Evolutionary conservation across 1,140 invertebrate genomes (phyloP).

Genomic region (Drosophila lacteicornis): DNA sequence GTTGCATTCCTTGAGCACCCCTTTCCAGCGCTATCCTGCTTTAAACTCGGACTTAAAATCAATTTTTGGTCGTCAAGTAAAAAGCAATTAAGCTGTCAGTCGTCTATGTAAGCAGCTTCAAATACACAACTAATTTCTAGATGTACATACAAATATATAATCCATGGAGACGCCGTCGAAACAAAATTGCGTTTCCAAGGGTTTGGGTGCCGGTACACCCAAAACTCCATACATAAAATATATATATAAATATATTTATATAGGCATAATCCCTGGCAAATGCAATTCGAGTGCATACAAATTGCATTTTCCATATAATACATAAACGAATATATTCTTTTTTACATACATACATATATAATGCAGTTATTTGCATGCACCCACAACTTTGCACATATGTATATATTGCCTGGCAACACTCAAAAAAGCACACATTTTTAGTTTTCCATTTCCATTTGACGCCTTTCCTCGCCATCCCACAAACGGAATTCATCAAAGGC

Average conservation of each 20-base stretch:
- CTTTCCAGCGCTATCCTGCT: slow-evolving; percentile 5
- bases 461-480: slow-evolving; percentile 29
- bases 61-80: slow-evolving; percentile 45
- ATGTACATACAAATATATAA: slow-evolving; percentile 18
- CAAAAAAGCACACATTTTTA: slow-evolving; percentile 46
- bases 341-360: slow-evolving; percentile 21
- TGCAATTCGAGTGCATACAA: slow-evolving; percentile 50
- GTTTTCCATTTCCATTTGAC: slow-evolving; percentile 37
- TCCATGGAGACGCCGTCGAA: slow-evolving; percentile 36
- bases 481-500: slow-evolving; percentile 51
- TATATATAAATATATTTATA: slow-evolving; percentile 32
- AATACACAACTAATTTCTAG: slow-evolving; percentile 47
- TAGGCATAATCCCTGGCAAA: slow-evolving; percentile 36
- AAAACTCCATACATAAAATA: slow-evolving; percentile 4
- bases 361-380: slow-evolving; percentile 45
- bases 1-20: neutral
- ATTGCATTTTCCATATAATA: slow-evolving; percentile 48
- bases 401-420: slow-evolving; percentile 57
- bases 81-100: slow-evolving; percentile 51
- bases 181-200: slow-evolving; percentile 32
- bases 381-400: slow-evolving; percentile 2
- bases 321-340: slow-evolving; percentile 37
- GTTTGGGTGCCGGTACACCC: slow-evolving; percentile 15
- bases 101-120: slow-evolving; percentile 31
- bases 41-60: slow-evolving; percentile 28